Conservation (phyloP, 2,113 vertebrate genomes). For the Mus pahari region DNA sequence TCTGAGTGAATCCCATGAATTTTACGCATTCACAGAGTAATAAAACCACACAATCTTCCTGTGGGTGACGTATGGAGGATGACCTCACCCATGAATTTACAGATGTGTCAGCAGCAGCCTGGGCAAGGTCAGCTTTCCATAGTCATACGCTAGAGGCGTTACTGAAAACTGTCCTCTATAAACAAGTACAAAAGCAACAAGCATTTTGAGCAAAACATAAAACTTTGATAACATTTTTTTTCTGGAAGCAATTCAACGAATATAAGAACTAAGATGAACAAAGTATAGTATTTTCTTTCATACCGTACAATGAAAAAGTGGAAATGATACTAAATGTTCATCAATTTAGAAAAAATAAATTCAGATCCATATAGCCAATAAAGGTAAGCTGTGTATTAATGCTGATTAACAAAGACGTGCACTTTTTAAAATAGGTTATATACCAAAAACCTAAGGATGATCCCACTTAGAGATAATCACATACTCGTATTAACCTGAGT, state of each 20-base stretch:
- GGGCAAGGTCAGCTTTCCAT: slow-evolving; percentile 31
- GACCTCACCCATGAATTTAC: slow-evolving; percentile 9
- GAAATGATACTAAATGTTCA: slow-evolving; percentile 48
- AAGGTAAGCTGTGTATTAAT: slow-evolving; percentile 1
- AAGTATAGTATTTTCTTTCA: background rate
- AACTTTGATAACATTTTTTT: slow-evolving; percentile 22
- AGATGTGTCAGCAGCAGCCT: background rate
- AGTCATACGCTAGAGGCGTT: background rate
- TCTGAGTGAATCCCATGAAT: slow-evolving; percentile 10
- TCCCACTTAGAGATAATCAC: background rate
- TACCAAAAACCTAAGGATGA: slow-evolving; percentile 45
- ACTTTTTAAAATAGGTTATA: slow-evolving; percentile 38
- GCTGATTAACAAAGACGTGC: background rate
- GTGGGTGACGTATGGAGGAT: background rate
- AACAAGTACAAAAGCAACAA: slow-evolving; percentile 14
- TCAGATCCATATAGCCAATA: background rate
- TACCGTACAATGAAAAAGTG: background rate
- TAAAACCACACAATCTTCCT: slow-evolving; percentile 11
- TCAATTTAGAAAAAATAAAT: slow-evolving; percentile 47
- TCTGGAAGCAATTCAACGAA: slow-evolving; percentile 9
- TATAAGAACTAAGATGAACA: slow-evolving; percentile 39
- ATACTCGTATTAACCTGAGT: background rate
- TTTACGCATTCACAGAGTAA: background rate
- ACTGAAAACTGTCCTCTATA: slow-evolving; percentile 34
- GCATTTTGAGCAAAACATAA: slow-evolving; percentile 45